Evolutionary conservation across 53 echinoderm and acorn worm genomes (phyloP), one percentile per base, ranked within the genome.

Genomic region (Zoroaster sp.): DNA sequence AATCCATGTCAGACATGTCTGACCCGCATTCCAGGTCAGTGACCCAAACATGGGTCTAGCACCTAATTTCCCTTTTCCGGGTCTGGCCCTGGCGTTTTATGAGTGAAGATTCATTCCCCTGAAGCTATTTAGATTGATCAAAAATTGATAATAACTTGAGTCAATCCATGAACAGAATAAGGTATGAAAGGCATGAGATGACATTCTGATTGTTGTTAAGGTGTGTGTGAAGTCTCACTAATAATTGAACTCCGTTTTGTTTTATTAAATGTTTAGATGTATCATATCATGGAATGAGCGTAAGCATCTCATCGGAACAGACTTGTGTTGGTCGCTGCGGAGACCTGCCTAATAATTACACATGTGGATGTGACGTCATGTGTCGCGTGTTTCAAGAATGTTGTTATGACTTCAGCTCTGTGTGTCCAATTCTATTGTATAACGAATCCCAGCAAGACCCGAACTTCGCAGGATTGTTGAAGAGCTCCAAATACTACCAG

Each of bases 281-380:
- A 72, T 36, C 72, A 72, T 9, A 14, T 12, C 18, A 72, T 38
- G 20, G 38, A 14, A 14, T 72, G 38, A 72, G 36, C 14, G 72
- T 72, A 34, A 35, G 9, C 72, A 37, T 18, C 20, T 5, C 9
- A 18, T 38, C 72, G 8, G 20, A 38, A 15, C 72, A 72, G 41
- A 72, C 72, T 37, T 72, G 72, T 20, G n/a, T 17, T n/a, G 72
- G 41, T 6, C 72, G 72, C 2, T 72, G 72, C 20, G 72, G 72
- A 1, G 72, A 72, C n/a, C 20, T n/a, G 20, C 38, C 72, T 36
- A n/a, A 35, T 39, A 35, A 18, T 3, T 4, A 37, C 40, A 35
- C 35, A 39, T 72, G 72, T n/a, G 72, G 72, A 14, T 72, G 72
- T 38, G 72, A 72, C 38, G 36, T n/a, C 17, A 72, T 72, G 72